These are phyloP conservation scores for Eulithis prunata DNA, from an alignment of 2,888 invertebrate species.

Conservation along the genomic window DNA sequence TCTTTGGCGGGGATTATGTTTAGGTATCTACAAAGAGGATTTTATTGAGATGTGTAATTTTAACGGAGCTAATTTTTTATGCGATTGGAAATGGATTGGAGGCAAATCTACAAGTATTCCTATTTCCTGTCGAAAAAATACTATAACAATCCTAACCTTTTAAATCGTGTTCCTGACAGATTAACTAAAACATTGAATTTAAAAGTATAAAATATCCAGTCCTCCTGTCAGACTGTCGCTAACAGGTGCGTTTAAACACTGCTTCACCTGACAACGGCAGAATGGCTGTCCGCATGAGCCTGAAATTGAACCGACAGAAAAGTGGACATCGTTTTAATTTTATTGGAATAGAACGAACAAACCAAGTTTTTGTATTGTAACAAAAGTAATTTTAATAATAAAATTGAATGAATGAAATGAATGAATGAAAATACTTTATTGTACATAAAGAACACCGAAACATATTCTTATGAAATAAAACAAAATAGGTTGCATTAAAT, in stretches of 20 bases:
- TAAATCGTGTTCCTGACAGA: conserved; percentile 14
- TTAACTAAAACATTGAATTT: conserved; percentile 15
- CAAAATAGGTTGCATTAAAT: no score
- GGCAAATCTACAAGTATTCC: neutral
- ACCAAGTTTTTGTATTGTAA: neutral
- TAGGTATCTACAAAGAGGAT: no score
- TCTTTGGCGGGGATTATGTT: no score
- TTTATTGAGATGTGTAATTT: no score
- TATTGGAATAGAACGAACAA: conserved; percentile 3
- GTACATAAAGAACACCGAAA: no score
- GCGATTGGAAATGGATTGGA: no score
- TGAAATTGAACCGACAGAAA: conserved; percentile 13
- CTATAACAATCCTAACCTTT: neutral
- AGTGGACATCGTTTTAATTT: conserved; percentile 3
- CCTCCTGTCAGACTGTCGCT: conserved; percentile 23
- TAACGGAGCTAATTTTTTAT: no score
- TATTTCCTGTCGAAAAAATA: neutral
- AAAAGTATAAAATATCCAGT: conserved; percentile 19
- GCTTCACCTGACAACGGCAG: conserved; percentile 16
- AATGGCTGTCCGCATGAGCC: conserved; percentile 20
- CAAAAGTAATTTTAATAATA: neutral
- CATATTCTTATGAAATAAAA: no score
- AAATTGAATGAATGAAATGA: no score
- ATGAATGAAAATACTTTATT: no score
- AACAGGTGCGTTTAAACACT: conserved; percentile 14